Evolutionary conservation across 92 coral and sea anemone genomes (phyloP), one percentile per base, ranked within the genome.

Genomic region (Porites lobata): DNA sequence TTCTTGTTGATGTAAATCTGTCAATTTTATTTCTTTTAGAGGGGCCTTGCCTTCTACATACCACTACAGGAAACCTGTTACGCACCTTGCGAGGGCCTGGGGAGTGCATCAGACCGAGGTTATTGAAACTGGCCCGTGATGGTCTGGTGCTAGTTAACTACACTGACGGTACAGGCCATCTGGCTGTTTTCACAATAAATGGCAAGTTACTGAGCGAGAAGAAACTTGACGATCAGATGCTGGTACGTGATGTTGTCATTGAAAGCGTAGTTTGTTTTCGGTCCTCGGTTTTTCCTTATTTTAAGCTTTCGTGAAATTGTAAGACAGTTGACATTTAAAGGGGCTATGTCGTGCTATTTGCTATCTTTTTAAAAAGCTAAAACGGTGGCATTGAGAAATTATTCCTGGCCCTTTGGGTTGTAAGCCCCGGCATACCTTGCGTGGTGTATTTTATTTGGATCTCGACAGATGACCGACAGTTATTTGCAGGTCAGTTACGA

Each of bases 21-120:
- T 74, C 47, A 0, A 12, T 29, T 67, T n/a, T 75, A 58, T 22
- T n/a, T 77, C 29, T 82, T 80, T 32, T 80, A 98, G 99, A 98
- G 93, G 99, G 99, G 5, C 96, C 99, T 20, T 98, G 98, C 75
- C 89, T 98, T 65, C 81, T 98, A 22, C 99, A 98, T 87, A 92
- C 95, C 50, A 86, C 96, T 0, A 74, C 98, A 50, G 99, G 99
- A 17, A 98, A 98, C 76, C 94, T 97, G 58, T 92, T 98, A 63
- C 91, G 95, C 43, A 94, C 98, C 15, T 92, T 98, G 69, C 92
- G 93, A 69, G 99, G 95, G 8, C 99, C 99, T 62, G 82, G 87
- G 18, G 96, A 95, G 66, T 95, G 99, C 79, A 92, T 90, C 87
- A 92, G 98, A 86, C 99, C 99, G 24, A 95, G 98, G 50, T 77